Evolutionary conservation across 2,888 invertebrate species (phyloP), one percentile per base, ranked within the genome.

Genomic region (Ophraella communa): DNA sequence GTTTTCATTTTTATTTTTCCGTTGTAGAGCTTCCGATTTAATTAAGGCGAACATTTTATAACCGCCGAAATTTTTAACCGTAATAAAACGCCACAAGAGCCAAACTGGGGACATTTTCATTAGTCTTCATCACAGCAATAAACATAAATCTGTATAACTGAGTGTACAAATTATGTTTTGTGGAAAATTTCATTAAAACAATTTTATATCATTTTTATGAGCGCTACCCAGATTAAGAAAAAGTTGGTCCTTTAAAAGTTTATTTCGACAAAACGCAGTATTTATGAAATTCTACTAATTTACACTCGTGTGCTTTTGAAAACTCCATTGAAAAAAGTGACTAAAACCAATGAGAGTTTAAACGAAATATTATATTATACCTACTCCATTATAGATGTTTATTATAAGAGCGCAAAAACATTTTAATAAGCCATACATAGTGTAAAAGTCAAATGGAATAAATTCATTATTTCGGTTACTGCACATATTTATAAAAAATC

Each of bases 101-200:
- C n/a, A 23, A 49, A 51, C 59, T 51, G 47, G 39, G 47, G 39
- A 35, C 42, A 51, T 59, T 59, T 42, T 59, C 59, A 59, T 59
- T 59, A 59, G 59, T 51, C 51, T 51, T 59, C 59, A 51, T 59
- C 24, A 59, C 52, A 27, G 59, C 27, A 51, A 59, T 59, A 42
- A 59, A 59, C 59, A 59, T 59, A 59, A 59, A 59, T 59, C 59
- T 51, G 59, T 52, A 51, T 59, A 59, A 59, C 51, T 21, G 59
- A 35, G 59, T 59, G 52, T 42, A 51, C 35, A 51, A 58, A 59
- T 51, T 35, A 21, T 51, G 35, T 42, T 59, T 59, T 42, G 51
- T 27, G 39, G 59, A 11, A 51, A 52, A 59, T 59, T 51, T 59
- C 42, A 59, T 59, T 59, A 59, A 59, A 59, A 51, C 51, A 51